Conservation (phyloP, 2,888 invertebrate genomes). For the Neoascia interrupta region DNA sequence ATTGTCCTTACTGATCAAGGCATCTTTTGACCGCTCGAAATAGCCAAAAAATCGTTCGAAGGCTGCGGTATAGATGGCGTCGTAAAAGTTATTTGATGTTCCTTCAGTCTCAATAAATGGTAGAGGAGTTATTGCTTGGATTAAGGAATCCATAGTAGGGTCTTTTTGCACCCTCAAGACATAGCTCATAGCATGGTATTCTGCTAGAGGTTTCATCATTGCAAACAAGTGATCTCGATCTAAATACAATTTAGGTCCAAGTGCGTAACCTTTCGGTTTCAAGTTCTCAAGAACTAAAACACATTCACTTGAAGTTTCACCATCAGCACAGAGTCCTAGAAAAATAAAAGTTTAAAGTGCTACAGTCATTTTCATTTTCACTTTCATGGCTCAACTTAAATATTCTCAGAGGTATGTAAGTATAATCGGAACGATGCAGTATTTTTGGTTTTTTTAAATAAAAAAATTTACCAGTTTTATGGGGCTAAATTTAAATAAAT, state of each 20-base stretch:
- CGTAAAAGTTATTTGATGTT: constrained; percentile 72
- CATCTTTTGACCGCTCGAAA: constrained; percentile 72
- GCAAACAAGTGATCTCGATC: constrained; percentile 74
- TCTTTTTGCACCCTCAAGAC: constrained; percentile 73
- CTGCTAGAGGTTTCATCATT: constrained; percentile 74
- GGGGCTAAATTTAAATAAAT: too few relatives aligned
- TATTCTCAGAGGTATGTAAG: too few relatives aligned
- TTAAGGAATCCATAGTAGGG: constrained; percentile 72
- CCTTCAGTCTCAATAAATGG: constrained; percentile 72
- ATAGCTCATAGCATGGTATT: constrained; percentile 77
- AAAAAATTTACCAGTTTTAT: too few relatives aligned
- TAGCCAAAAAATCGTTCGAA: constrained; percentile 77
- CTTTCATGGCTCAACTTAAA: too few relatives aligned
- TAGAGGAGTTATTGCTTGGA: constrained; percentile 72
- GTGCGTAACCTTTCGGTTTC: constrained; percentile 73
- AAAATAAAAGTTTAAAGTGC: background rate
- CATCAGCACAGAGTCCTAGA: constrained; percentile 71
- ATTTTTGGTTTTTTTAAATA: too few relatives aligned
- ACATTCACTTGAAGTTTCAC: constrained; percentile 71
- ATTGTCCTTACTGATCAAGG: constrained; percentile 45
- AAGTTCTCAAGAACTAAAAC: constrained; percentile 76
- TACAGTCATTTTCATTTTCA: too few relatives aligned
- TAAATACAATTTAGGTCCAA: constrained; percentile 75
- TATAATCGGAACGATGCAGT: too few relatives aligned
- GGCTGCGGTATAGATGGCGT: constrained; percentile 73